Evolutionary conservation across 1,140 invertebrate genomes (phyloP).

Genomic region (Pseudomyrmex gracilis): DNA sequence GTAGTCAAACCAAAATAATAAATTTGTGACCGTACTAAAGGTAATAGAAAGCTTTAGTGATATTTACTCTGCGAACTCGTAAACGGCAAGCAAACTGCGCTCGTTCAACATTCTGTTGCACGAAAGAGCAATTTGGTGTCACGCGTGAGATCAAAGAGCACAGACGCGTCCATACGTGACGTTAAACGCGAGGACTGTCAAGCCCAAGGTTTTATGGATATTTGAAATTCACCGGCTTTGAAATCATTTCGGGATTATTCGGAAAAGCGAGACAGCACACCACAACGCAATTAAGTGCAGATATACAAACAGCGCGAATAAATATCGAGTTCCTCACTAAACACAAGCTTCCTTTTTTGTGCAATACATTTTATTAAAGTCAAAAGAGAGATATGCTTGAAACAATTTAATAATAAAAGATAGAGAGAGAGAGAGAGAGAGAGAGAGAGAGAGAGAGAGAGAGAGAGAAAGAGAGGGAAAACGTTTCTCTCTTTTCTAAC

Average conservation of each 20-base stretch:
- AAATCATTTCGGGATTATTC: slow-evolving; percentile 23
- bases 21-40: slow-evolving; percentile 13
- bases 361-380: not conserved
- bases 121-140: slow-evolving; percentile 47
- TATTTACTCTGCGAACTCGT: slow-evolving; percentile 49
- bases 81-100: slow-evolving; percentile 33
- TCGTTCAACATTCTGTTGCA: slow-evolving; percentile 34
- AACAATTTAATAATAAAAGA: slow-evolving; percentile 15
- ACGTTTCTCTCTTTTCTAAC: not conserved
- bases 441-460: no score
- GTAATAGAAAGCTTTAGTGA: slow-evolving; percentile 37
- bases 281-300: not conserved
- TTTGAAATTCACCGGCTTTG: slow-evolving; percentile 30
- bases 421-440: no score
- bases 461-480: no score
- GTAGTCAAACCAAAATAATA: slow-evolving; percentile 30
- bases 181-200: slow-evolving; percentile 15
- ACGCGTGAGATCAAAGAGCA: slow-evolving; percentile 52
- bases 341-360: not conserved
- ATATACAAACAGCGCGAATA: not conserved
- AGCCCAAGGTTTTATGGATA: slow-evolving; percentile 38
- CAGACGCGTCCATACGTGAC: slow-evolving; percentile 7
- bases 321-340: not conserved
- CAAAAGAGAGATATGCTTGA: not conserved
- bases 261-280: not conserved